Evolutionary conservation across 2,797 vertebrate genomes (phyloP), one percentile per base, ranked within the genome.

Genomic region (Chaunax sp.): DNA sequence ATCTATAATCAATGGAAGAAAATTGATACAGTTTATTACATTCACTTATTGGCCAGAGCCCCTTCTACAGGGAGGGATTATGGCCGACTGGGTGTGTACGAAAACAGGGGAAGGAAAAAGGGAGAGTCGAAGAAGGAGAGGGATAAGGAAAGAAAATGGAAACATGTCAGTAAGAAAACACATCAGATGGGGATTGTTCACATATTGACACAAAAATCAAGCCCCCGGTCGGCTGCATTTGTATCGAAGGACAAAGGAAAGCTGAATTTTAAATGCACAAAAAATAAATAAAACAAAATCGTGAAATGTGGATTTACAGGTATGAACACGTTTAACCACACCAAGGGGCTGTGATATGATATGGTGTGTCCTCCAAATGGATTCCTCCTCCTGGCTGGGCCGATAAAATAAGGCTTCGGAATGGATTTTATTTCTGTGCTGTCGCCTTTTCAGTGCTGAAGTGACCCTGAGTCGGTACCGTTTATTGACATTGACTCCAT

Each of bases 61-160:
- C 52, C 69, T 80, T 90, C 73, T 77, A 77, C 75, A 72, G 80
- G 88, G 86, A 87, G 87, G 88, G 86, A 89, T 90, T 91, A 92
- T 85, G 89, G 88, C 87, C 73, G 79, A 76, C 84, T 81, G 90
- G 89, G 90, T 92, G 92, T 92, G 89, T 87, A 79, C 64, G 64
- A 88, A 88, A 84, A 87, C 78, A 78, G 71, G 69, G 75, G 51
- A 30, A 46, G 46, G 62, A 71, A 72, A 81, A 81, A 78, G 71
- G 78, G 67, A 77, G 83, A 89, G 83, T 70, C 63, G 71, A 77
- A 80, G 80, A 90, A 78, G 73, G 77, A 78, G 77, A 81, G 44
- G 57, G 54, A 75, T 80, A 84, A 65, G 75, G 56, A 86, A 78
- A 88, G 79, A 85, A 90, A 92, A 92, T 84, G 81, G 74, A 84